These are phyloP conservation scores for Momotus momota DNA, from an alignment of 2,797 vertebrate genomes.

Conservation along the genomic window DNA sequence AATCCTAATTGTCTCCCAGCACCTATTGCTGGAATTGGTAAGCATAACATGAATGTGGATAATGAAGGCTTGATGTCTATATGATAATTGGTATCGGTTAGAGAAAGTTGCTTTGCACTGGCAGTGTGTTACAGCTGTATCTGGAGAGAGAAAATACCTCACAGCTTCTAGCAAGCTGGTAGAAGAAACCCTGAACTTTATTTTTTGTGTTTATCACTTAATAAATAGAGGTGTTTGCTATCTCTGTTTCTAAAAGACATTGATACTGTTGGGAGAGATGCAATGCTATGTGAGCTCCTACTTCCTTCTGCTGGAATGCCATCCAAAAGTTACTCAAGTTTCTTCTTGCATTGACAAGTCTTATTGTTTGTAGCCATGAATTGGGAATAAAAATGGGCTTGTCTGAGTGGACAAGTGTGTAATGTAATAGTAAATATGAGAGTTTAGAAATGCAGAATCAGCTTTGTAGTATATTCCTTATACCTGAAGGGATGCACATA, in stretches of 20 bases:
- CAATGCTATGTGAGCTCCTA: not conserved
- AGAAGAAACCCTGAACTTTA: not conserved
- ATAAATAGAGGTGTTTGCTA: not conserved
- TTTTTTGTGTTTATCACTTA: not conserved
- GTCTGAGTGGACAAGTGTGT: not conserved
- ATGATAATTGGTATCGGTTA: not conserved
- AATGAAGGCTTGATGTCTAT: not conserved
- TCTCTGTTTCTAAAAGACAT: not conserved
- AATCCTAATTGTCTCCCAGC: not conserved
- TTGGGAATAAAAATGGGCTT: not conserved
- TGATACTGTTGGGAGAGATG: not conserved
- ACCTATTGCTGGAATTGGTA: not conserved
- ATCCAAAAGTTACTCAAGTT: not conserved
- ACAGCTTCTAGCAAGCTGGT: not conserved
- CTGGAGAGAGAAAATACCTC: not conserved
- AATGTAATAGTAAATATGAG: not conserved
- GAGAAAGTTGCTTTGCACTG: not conserved
- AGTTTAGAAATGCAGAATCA: not conserved
- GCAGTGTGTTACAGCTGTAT: not conserved
- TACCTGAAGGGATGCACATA: not conserved
- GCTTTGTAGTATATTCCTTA: not conserved
- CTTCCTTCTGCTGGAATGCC: not conserved
- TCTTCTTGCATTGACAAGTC: not conserved
- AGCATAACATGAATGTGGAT: not conserved
- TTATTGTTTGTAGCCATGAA: not conserved